These are phyloP conservation scores for Lasioglossum figueresi DNA, from an alignment of 2,888 invertebrate genomes.

Conservation along the genomic window DNA sequence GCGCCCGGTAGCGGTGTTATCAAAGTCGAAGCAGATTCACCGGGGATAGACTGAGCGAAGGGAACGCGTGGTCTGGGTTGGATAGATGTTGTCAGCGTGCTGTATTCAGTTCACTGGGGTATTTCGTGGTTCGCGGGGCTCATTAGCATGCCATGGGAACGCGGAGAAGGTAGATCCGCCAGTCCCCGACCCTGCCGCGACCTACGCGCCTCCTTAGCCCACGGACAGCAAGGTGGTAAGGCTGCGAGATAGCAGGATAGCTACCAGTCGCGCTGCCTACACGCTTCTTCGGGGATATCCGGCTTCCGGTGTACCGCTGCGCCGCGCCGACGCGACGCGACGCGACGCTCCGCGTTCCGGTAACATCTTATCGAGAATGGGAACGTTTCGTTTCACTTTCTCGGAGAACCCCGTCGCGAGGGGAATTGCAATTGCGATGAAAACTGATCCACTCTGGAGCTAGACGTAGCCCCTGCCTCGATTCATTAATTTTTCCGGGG, in stretches of 20 bases:
- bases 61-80: neutral
- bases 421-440: conserved; percentile 32
- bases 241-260: neutral
- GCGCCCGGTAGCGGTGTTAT: neutral
- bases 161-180: conserved; percentile 48
- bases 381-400: conserved; percentile 34
- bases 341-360: neutral
- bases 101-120: conserved; percentile 66
- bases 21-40: neutral
- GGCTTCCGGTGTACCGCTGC: conserved; percentile 7
- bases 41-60: neutral
- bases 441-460: neutral
- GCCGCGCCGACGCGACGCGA: neutral
- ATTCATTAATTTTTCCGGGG: no score
- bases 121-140: conserved; percentile 63
- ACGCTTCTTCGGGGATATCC: conserved; percentile 7
- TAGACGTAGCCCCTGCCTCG: neutral
- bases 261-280: conserved; percentile 10
- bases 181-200: conserved; percentile 26
- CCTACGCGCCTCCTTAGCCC: conserved; percentile 30
- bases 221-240: neutral
- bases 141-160: conserved; percentile 75
- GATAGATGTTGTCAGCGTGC: conserved; percentile 45
- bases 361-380: conserved; percentile 17
- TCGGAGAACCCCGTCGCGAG: conserved; percentile 9